Evolutionary conservation across 2,797 vertebrate species (phyloP), one percentile per base, ranked within the genome.

Genomic region (Sebastes matsubarae): DNA sequence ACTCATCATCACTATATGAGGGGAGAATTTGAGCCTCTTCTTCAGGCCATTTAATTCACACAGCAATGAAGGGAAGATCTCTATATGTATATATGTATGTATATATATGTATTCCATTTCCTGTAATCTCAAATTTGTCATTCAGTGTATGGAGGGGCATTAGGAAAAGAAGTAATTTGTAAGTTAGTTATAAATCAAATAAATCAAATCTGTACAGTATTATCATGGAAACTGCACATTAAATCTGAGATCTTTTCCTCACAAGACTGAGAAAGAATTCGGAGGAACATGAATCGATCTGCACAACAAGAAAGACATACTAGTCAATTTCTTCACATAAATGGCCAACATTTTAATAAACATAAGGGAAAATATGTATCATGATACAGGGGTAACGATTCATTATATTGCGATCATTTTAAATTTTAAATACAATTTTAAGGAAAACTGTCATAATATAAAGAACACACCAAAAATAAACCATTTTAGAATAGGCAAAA

Each of bases 371-470:
- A 27, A 27, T 46, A 46, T 0, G 1, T 9, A 50, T 50, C 46
- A 50, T 20, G 18, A 50, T 50, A 20, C 46, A 20, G 46, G 46
- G 46, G 2, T 52, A 52, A 52, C 46, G 46, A 50, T 50, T 50
- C 8, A n/a, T 0, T 50, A 50, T 50, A 50, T n/a, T 52, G 46
- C 3, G 0, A 52, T 52, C 0, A 42, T 42, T 42, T 42, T 0
- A 42, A 50, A 50, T 46, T 46, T 50, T 2, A 50, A 50, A 20
- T 46, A 0, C 0, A 50, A 50, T 8, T 20, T 50, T 0, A 50
- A 50, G 42, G 42, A 50, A 50, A 50, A 50, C 42, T 50, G 42
- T 50, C 16, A 50, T 50, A 46, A 46, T 46, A 50, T 20, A n/a
- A 52, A 20, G 46, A 52, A 52, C 46, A 52, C 46, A 52, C 46